Evolutionary conservation across 2,113 vertebrate genomes (phyloP).

Genomic region (Microtus ochrogaster): DNA sequence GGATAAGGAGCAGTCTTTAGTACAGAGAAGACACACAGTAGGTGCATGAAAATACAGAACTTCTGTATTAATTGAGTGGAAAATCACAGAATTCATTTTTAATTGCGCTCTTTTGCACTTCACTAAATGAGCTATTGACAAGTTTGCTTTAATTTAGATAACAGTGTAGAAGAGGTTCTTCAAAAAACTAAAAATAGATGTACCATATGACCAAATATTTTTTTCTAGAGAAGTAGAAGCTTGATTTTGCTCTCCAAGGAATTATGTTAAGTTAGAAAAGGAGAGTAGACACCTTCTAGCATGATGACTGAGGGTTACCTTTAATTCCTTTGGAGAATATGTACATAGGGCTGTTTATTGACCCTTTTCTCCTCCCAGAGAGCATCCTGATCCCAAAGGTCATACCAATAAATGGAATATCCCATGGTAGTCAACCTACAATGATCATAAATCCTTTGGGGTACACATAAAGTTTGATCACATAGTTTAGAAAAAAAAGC

Average conservation of each 20-base stretch:
- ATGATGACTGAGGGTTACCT: background rate
- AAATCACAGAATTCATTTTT: constrained; percentile 33
- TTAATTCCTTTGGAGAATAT: constrained; percentile 40
- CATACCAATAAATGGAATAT: constrained; percentile 16
- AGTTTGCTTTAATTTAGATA: constrained; percentile 12
- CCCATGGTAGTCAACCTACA: background rate
- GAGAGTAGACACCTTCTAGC: background rate
- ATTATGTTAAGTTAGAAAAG: constrained; percentile 5
- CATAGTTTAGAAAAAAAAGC: constrained; percentile 50
- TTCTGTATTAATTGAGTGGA: constrained; percentile 39
- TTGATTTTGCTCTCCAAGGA: constrained; percentile 54
- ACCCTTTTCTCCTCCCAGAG: background rate
- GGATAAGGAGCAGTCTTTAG: background rate
- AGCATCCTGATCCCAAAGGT: background rate
- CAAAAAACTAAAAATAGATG: constrained; percentile 21
- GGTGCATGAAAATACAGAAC: background rate
- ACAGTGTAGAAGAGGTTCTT: background rate
- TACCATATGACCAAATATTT: background rate
- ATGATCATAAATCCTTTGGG: background rate
- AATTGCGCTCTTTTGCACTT: constrained; percentile 25
- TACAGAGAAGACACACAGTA: constrained; percentile 39
- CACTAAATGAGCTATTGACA: constrained; percentile 20
- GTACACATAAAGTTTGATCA: background rate
- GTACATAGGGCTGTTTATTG: background rate
- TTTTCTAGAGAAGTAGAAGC: background rate